phyloP scores from a whole-genome alignment of 2,113 vertebrate genomes.

The Chaetops frenatus region DNA sequence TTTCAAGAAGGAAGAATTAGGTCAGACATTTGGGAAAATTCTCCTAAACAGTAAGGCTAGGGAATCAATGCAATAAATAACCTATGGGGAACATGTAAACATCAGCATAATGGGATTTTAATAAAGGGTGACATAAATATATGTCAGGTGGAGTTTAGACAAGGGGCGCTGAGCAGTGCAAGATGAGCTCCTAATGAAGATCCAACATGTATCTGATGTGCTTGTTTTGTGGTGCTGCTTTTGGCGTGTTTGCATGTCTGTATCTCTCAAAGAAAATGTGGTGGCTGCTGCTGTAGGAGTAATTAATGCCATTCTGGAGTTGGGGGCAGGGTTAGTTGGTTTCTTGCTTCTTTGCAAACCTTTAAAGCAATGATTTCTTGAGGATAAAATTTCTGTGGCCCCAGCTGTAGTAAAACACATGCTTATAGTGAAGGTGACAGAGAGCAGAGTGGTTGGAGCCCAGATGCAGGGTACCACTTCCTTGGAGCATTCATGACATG shows the following conservation, averaged over 20 bases:
- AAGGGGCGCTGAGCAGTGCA: no score
- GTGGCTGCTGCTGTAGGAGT: neutral
- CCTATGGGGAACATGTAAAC: neutral
- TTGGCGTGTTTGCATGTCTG: neutral
- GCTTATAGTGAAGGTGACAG: neutral
- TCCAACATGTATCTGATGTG: fast-evolving
- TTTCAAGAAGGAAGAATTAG: neutral
- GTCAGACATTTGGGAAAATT: neutral
- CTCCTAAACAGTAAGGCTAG: neutral
- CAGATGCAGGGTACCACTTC: neutral
- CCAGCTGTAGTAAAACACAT: neutral
- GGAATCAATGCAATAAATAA: neutral
- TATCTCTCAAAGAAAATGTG: neutral
- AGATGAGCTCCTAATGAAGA: neutral
- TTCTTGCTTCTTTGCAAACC: neutral
- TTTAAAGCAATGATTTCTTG: neutral
- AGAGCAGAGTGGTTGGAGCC: neutral
- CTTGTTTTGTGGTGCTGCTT: neutral
- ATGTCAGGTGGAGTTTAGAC: neutral
- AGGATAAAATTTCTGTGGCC: neutral
- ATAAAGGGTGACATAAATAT: neutral
- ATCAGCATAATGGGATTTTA: neutral
- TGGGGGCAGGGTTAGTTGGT: neutral
- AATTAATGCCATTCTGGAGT: neutral
- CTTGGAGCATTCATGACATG: neutral